These are phyloP conservation scores for Tolmerus cingulatus DNA, from an alignment of 2,888 invertebrate species.

Conservation along the genomic window DNA sequence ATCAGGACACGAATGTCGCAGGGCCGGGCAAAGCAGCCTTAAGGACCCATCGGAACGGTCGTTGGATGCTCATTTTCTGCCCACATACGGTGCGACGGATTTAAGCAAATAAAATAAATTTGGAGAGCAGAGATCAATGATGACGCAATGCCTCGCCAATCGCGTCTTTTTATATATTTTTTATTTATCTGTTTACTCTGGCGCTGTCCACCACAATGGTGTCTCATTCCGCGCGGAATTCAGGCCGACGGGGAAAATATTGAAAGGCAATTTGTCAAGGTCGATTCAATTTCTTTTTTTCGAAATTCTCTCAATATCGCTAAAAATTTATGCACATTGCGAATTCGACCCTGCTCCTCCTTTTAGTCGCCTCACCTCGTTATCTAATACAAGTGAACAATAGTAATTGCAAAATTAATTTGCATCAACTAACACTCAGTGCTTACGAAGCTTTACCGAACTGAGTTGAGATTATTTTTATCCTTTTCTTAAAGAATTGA, in stretches of 20 bases:
- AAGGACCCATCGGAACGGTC: neutral
- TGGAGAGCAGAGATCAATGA: neutral
- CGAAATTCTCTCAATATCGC: neutral
- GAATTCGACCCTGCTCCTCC: neutral
- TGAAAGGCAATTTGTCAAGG: conserved; percentile 6
- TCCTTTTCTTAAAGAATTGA: no score
- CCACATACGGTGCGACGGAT: neutral
- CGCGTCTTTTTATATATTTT: neutral
- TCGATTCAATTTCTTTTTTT: conserved; percentile 1
- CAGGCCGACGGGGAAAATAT: neutral
- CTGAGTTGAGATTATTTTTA: no score
- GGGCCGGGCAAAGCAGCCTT: neutral
- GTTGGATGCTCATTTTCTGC: neutral
- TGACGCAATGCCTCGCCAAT: neutral
- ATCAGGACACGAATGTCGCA: neutral
- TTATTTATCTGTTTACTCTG: neutral
- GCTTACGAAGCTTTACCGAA: no score
- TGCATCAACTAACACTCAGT: no score
- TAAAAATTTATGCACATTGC: neutral
- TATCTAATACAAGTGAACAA: no score
- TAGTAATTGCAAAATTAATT: no score
- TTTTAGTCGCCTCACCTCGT: neutral
- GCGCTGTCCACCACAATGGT: neutral
- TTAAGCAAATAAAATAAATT: neutral
- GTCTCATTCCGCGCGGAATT: neutral